A percentile compares a stretch with the other conserved stretches of the same genome.
Evolutionary conservation across 2,888 invertebrate species (phyloP).

Genomic region (Meghimatium bilineatum): DNA sequence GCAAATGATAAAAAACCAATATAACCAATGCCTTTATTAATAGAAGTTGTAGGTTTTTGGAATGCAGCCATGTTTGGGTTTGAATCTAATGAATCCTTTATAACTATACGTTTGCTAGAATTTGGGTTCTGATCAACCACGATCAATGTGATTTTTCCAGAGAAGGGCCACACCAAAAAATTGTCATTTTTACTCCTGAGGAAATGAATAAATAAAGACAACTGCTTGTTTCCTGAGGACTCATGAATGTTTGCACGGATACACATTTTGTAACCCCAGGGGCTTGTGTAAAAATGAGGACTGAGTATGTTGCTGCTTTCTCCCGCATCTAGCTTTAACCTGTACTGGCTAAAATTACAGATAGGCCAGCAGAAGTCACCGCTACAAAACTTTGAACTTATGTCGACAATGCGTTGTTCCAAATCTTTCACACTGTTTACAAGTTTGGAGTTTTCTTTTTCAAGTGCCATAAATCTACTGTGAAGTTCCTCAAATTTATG

Average conservation of each 20-base stretch:
- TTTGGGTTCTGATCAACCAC: constrained; percentile 78
- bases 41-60: constrained; percentile 84
- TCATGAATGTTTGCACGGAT: constrained; percentile 71
- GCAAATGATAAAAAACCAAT: constrained; percentile 87
- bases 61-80: constrained; percentile 90
- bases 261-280: constrained; percentile 84
- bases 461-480: constrained; percentile 57
- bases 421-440: constrained; percentile 61
- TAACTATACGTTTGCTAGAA: constrained; percentile 77
- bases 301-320: constrained; percentile 84
- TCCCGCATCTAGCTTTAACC: constrained; percentile 67
- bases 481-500: constrained; percentile 58
- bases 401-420: constrained; percentile 58
- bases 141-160: constrained; percentile 86
- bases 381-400: constrained; percentile 78
- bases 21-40: constrained; percentile 92
- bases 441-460: constrained; percentile 60
- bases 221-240: constrained; percentile 65
- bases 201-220: constrained; percentile 90
- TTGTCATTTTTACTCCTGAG: constrained; percentile 93
- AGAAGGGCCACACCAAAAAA: constrained; percentile 91
- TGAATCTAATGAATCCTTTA: constrained; percentile 89
- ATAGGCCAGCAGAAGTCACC: constrained; percentile 88
- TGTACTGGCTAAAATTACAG: constrained; percentile 63
- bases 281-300: constrained; percentile 89